phyloP scores from a whole-genome alignment of 2,888 invertebrate genomes.

The Dasysyrphus albostriatus region DNA sequence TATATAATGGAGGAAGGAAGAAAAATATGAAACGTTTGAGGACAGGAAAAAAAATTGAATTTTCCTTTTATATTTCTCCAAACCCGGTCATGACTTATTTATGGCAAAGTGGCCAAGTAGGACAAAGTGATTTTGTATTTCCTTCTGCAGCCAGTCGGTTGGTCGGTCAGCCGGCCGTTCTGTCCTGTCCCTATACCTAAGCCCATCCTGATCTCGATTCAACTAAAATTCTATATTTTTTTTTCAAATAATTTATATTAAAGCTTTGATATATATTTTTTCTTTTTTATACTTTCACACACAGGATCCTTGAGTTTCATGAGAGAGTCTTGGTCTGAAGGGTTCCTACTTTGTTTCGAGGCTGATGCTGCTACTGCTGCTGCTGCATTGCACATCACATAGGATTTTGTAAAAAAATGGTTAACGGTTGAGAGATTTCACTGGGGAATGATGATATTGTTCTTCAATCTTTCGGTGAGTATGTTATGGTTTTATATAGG shows the following conservation, averaged over 20 bases:
- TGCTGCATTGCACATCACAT: constrained; percentile 22
- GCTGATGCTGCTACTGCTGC: neutral
- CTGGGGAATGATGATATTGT: constrained; percentile 46
- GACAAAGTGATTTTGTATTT: constrained; percentile 68
- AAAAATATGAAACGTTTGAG: constrained; percentile 57
- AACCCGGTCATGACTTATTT: constrained; percentile 66
- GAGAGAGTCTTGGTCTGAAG: constrained; percentile 12
- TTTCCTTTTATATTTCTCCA: constrained; percentile 20
- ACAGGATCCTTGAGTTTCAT: constrained; percentile 30
- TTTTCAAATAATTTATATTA: constrained; percentile 50
- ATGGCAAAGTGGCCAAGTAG: constrained; percentile 72
- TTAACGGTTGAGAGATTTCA: constrained; percentile 38
- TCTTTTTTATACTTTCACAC: constrained; percentile 4
- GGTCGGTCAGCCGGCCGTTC: neutral
- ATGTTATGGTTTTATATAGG: neutral
- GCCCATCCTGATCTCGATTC: neutral
- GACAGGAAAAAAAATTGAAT: constrained; percentile 30
- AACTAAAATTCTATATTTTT: constrained; percentile 24
- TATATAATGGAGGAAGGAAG: constrained; percentile 17
- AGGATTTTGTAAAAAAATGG: constrained; percentile 8
- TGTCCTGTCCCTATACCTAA: neutral
- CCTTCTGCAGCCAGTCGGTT: constrained; percentile 23
- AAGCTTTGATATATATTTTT: constrained; percentile 20
- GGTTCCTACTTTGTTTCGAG: constrained; percentile 1
- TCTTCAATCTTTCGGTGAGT: constrained; percentile 13